These are phyloP conservation scores for Sceloporus tristichus DNA, from an alignment of 2,113 vertebrate genomes.

Conservation along the genomic window DNA sequence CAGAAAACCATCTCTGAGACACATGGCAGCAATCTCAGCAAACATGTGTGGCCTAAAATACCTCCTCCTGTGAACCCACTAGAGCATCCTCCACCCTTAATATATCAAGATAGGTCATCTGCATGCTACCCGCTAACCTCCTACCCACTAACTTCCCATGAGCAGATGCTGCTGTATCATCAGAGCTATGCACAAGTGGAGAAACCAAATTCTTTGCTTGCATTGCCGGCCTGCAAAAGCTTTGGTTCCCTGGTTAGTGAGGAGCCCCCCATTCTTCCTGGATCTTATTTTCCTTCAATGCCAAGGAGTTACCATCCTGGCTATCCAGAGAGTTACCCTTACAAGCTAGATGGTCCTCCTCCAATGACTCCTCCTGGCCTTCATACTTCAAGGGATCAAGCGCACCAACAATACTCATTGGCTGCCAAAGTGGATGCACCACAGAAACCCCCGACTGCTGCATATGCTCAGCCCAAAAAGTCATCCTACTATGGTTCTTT, in stretches of 20 bases:
- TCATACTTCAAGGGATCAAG: conserved; percentile 59
- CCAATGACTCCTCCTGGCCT: conserved; percentile 61
- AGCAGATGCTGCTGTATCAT: conserved; percentile 78
- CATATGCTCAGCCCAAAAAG: accelerated
- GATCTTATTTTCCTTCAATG: conserved; percentile 69
- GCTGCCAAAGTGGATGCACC: conserved; percentile 69
- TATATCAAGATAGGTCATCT: conserved; percentile 75
- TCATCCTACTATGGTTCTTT: accelerated
- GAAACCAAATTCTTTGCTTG: conserved; percentile 53
- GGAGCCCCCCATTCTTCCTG: conserved; percentile 23
- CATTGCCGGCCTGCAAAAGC: conserved; percentile 61
- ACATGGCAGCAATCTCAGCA: conserved; percentile 43
- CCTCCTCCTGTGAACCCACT: conserved; percentile 50
- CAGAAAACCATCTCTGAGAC: conserved; percentile 33
- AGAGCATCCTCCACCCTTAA: conserved; percentile 64
- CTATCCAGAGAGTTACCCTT: conserved; percentile 68
- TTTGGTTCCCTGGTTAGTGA: conserved; percentile 9
- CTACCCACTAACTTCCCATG: conserved; percentile 77
- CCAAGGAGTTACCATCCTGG: conserved; percentile 57
- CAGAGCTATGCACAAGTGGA: conserved; percentile 75
- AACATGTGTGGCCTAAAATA: conserved; percentile 74
- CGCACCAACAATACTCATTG: conserved; percentile 61
- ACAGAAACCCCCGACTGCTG: conserved; percentile 28
- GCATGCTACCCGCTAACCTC: conserved; percentile 71
- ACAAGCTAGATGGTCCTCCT: neutral